A percentile compares a stretch with the other conserved stretches of the same genome.
Conservation (phyloP, 1,140 invertebrate genomes). For the Pseudomyrmex concolor region DNA sequence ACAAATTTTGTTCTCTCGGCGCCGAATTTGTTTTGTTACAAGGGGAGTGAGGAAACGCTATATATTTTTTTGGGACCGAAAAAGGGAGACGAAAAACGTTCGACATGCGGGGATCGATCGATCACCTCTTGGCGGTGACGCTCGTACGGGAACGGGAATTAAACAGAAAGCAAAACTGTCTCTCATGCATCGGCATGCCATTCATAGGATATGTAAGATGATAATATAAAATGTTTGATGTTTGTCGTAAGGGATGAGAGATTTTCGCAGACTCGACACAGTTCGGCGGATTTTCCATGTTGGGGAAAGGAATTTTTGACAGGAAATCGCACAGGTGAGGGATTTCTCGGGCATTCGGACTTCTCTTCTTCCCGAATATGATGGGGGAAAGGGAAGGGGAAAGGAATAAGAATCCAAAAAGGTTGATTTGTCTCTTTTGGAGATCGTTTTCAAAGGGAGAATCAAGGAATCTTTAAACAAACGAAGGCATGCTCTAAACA, state of each 20-base stretch:
- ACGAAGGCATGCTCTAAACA: slow-evolving; percentile 85
- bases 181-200: slow-evolving; percentile 84
- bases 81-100: slow-evolving; percentile 52
- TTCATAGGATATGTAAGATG: slow-evolving; percentile 74
- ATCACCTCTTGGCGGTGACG: slow-evolving; percentile 24
- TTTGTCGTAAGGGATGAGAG: slow-evolving; percentile 35
- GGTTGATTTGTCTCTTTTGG: slow-evolving; percentile 10
- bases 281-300: slow-evolving; percentile 63
- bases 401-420: slow-evolving; percentile 5
- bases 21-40: slow-evolving; percentile 29
- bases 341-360: too few relatives aligned
- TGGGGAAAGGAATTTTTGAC: not conserved
- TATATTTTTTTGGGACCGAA: not conserved
- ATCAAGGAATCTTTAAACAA: slow-evolving; percentile 82
- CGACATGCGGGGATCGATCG: slow-evolving; percentile 65
- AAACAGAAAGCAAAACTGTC: slow-evolving; percentile 77
- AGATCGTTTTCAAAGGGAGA: slow-evolving; percentile 51
- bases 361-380: too few relatives aligned
- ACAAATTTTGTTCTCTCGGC: slow-evolving; percentile 46
- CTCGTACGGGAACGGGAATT: slow-evolving; percentile 38
- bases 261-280: slow-evolving; percentile 80
- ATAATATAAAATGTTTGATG: slow-evolving; percentile 45
- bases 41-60: not conserved
- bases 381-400: not conserved
- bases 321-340: too few relatives aligned